Evolutionary conservation across 2,888 invertebrate species (phyloP), one percentile per base, ranked within the genome.

Genomic region (Nezara viridula): DNA sequence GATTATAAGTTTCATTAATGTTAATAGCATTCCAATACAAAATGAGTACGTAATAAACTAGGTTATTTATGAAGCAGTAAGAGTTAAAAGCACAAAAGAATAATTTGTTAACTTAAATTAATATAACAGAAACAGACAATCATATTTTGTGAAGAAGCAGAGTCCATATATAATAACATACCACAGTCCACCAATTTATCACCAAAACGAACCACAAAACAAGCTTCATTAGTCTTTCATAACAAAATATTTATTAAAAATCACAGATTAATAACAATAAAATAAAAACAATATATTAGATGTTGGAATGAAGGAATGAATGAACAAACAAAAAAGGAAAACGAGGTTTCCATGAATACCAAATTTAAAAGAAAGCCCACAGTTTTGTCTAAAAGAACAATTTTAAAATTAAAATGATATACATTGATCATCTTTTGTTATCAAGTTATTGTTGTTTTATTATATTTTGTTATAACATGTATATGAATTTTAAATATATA

Each of bases 1-100:
- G 40, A 40, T 40, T 77, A 77, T 7, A 27, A 52, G 86, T 55
- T 86, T 32, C 37, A 86, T 86, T 60, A 81, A 10, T 86, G 86
- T 86, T 86, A 86, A 86, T 86, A 86, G 86, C 86, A 86, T 86
- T 86, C 86, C 86, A 55, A 24, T 50, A 86, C n/a, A 40, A 52
- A 40, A 60, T 52, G n/a, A 24, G 19, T 32, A 24, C 2, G 50
- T 44, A 60, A 24, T 60, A 40, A 32, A 86, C n/a, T 37, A 60
- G 52, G 55, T 86, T 86, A 86, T 86, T 55, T 32, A n/a, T 32
- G 14, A 86, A 86, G 86, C 86, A 86, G 32, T 52, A 37, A 40
- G 55, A 55, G 86, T 86, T 86, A 86, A 86, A 40, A 86, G 86
- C 86, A 86, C 55, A 40, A 37, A n/a, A 86, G 50, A 32, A 12